phyloP scores from a whole-genome alignment of 2,113 vertebrate species.

The Myrmophylax atrothorax region DNA sequence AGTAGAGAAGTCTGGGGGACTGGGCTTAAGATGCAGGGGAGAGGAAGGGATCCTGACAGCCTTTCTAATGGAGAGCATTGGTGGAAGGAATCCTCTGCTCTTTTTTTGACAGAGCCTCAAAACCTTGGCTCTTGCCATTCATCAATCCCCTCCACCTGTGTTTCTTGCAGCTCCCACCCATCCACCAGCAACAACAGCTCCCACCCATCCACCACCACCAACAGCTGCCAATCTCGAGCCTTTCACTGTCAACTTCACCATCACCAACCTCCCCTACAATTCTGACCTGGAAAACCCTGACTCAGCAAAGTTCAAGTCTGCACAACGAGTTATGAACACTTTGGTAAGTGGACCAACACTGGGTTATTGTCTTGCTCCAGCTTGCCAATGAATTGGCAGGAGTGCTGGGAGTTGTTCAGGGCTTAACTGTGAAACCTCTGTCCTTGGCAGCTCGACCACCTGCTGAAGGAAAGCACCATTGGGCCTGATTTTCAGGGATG shows the following conservation, averaged over 20 bases:
- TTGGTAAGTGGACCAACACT: neutral
- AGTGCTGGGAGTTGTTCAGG: accelerated
- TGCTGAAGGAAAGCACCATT: conserved; percentile 38
- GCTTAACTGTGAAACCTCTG: neutral
- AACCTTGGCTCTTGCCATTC: accelerated
- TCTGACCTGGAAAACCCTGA: neutral
- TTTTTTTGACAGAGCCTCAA: no score
- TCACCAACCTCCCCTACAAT: neutral
- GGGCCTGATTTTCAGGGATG: conserved; percentile 20
- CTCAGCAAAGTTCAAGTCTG: neutral
- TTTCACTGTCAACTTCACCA: no score
- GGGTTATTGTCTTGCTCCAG: no score
- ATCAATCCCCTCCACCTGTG: accelerated
- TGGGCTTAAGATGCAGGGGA: no score
- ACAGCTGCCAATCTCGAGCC: no score
- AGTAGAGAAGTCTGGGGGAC: no score
- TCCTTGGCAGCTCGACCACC: conserved; percentile 21
- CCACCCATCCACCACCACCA: no score
- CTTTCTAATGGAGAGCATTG: no score
- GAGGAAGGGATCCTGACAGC: no score
- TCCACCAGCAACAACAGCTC: accelerated
- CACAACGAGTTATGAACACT: accelerated
- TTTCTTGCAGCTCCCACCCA: neutral
- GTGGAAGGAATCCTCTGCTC: no score
- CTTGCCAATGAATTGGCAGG: no score